Evolutionary conservation across 2,113 vertebrate species (phyloP).

Genomic region (Oncorhynchus masou): DNA sequence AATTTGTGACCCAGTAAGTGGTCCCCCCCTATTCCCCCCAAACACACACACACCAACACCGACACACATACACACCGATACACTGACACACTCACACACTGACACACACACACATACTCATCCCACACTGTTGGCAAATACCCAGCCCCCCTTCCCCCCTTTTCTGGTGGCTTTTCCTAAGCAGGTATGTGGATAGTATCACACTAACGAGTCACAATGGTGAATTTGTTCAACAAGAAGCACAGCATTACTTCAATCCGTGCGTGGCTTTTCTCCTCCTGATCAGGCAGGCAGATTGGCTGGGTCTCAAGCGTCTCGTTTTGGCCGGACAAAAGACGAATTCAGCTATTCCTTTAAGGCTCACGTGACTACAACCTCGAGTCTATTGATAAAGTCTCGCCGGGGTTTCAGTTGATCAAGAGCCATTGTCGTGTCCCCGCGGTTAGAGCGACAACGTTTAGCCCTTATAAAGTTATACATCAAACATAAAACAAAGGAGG

Average conservation of each 20-base stretch:
- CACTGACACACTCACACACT: too few relatives aligned
- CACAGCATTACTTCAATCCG: slow-evolving; percentile 69
- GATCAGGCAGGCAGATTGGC: slow-evolving; percentile 66
- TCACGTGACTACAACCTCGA: slow-evolving; percentile 57
- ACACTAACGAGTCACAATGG: slow-evolving; percentile 69
- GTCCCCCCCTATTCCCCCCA: slow-evolving; percentile 64
- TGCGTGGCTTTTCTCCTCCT: slow-evolving; percentile 58
- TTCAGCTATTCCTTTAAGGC: slow-evolving; percentile 66
- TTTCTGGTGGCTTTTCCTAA: slow-evolving; percentile 64
- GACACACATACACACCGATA: too few relatives aligned
- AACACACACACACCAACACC: background rate
- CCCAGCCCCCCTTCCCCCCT: slow-evolving; percentile 67
- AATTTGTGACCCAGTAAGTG: slow-evolving; percentile 95
- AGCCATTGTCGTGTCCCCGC: background rate
- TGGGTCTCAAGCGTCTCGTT: slow-evolving; percentile 66
- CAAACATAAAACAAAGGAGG: background rate
- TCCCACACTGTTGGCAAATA: slow-evolving; percentile 75
- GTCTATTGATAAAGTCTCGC: slow-evolving; percentile 55
- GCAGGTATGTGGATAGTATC: slow-evolving; percentile 76
- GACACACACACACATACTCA: slow-evolving; percentile 65
- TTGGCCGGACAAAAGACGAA: slow-evolving; percentile 70
- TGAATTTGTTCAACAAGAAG: slow-evolving; percentile 75
- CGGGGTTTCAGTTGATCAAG: slow-evolving; percentile 52
- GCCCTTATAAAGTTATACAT: background rate
- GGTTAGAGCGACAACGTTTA: background rate